A percentile compares a stretch with the other conserved stretches of the same genome.
Evolutionary conservation across 2,113 vertebrate genomes (phyloP).

Genomic region (Verasper variegatus): DNA sequence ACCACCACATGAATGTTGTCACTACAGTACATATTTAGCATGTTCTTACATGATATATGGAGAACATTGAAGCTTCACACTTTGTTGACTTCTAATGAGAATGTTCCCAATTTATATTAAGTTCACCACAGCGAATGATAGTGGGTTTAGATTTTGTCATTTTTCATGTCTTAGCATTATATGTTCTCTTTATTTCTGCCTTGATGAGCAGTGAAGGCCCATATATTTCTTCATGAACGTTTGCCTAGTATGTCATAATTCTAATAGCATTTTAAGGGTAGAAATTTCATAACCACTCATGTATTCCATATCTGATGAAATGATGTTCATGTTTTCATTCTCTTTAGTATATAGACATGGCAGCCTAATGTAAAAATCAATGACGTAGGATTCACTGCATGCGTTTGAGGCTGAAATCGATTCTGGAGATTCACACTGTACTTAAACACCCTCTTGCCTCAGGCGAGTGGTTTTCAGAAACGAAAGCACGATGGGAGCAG

Average conservation of each 20-base stretch:
- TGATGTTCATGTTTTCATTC: slow-evolving; percentile 37
- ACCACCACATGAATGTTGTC: too few relatives aligned
- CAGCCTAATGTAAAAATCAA: slow-evolving; percentile 46
- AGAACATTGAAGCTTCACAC: not conserved
- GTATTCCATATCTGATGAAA: slow-evolving; percentile 20
- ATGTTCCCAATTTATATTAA: not conserved
- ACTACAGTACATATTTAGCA: not conserved
- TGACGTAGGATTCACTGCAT: slow-evolving; percentile 27
- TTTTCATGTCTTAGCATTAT: not conserved
- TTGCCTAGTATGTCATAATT: not conserved
- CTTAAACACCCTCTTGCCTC: slow-evolving; percentile 26
- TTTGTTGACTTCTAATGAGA: not conserved
- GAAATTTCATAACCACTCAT: not conserved
- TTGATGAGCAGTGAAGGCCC: slow-evolving; percentile 7
- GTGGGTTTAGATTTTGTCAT: not conserved
- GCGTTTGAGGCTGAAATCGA: slow-evolving; percentile 23
- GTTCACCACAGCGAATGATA: not conserved
- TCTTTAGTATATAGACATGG: slow-evolving; percentile 11
- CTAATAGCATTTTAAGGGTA: slow-evolving; percentile 12
- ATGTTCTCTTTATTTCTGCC: slow-evolving; percentile 8
- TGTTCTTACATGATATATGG: not conserved
- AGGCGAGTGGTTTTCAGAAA: slow-evolving; percentile 24
- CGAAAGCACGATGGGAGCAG: not conserved
- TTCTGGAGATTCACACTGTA: slow-evolving; percentile 29
- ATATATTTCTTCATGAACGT: slow-evolving; percentile 5